phyloP scores from a whole-genome alignment of 2,113 vertebrate genomes.

The Scatophagus argus region DNA sequence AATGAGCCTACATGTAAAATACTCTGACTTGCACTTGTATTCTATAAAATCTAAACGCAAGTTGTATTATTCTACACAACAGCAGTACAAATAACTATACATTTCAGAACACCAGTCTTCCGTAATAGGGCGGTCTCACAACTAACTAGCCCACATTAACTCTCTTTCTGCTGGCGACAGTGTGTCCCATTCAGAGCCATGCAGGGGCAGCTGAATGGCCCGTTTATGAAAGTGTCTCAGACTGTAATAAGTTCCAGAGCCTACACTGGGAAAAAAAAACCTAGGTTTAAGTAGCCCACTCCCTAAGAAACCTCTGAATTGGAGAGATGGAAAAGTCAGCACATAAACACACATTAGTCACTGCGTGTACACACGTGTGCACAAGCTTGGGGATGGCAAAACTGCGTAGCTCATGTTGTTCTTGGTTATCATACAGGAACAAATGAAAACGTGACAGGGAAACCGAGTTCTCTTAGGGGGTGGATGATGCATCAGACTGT shows the following conservation, averaged over 20 bases:
- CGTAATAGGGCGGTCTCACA: slow-evolving; percentile 61
- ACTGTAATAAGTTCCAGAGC: slow-evolving; percentile 84
- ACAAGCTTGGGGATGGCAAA: slow-evolving; percentile 54
- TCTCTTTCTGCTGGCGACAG: slow-evolving; percentile 74
- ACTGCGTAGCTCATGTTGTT: slow-evolving; percentile 68
- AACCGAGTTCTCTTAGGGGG: slow-evolving; percentile 13
- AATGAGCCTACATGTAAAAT: neutral
- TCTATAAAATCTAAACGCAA: slow-evolving; percentile 23
- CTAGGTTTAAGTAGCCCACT: slow-evolving; percentile 70
- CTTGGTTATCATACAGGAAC: slow-evolving; percentile 63
- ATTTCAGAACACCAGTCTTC: slow-evolving; percentile 53
- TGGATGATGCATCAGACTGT: slow-evolving; percentile 29
- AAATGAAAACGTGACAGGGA: slow-evolving; percentile 62
- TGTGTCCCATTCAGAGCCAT: slow-evolving; percentile 76
- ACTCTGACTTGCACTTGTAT: neutral
- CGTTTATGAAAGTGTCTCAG: slow-evolving; percentile 79
- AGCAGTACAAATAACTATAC: slow-evolving; percentile 15
- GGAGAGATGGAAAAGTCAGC: slow-evolving; percentile 74
- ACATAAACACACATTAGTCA: slow-evolving; percentile 72
- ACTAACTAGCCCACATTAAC: slow-evolving; percentile 75
- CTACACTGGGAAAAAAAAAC: slow-evolving; percentile 51
- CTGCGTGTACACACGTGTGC: slow-evolving; percentile 28
- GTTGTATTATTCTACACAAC: slow-evolving; percentile 18
- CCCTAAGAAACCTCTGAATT: slow-evolving; percentile 73
- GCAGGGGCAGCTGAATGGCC: slow-evolving; percentile 74